These are phyloP conservation scores for Pocillopora verrucosa DNA, from an alignment of 64 coral and sea anemone genomes.

Conservation along the genomic window DNA sequence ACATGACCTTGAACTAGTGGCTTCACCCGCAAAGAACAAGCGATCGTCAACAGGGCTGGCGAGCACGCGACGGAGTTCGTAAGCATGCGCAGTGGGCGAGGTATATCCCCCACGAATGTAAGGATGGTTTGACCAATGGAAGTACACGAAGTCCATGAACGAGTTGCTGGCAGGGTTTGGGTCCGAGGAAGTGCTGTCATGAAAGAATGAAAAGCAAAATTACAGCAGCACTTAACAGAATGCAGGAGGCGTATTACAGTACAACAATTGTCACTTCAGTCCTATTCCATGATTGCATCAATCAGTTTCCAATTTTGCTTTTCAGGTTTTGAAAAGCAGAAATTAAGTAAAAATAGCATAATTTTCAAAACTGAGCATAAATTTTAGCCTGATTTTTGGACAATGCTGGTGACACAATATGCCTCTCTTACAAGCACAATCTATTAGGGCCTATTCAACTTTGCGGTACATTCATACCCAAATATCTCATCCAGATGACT, in stretches of 20 bases:
- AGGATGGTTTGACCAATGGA: slow-evolving; percentile 70
- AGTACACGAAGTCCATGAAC: slow-evolving; percentile 62
- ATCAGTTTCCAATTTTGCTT: too few species aligned
- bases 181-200: slow-evolving; percentile 19
- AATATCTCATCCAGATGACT: slow-evolving; percentile 75
- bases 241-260: background rate
- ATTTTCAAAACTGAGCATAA: too few species aligned
- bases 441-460: too few species aligned
- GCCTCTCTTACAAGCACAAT: too few species aligned
- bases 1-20: slow-evolving; percentile 14
- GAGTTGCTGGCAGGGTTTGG: slow-evolving; percentile 30
- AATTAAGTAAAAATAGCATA: too few species aligned
- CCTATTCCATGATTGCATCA: too few species aligned
- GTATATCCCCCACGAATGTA: slow-evolving; percentile 72
- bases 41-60: slow-evolving; percentile 36
- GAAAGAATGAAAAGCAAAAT: background rate
- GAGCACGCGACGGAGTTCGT: slow-evolving; percentile 39
- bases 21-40: slow-evolving; percentile 62
- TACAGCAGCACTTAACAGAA: background rate
- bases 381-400: too few species aligned
- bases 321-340: too few species aligned
- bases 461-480: slow-evolving; percentile 44
- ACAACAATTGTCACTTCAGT: too few species aligned
- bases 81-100: slow-evolving; percentile 51
- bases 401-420: too few species aligned